phyloP scores from a whole-genome alignment of 2,113 vertebrate species.

The Gymnarchus niloticus region DNA sequence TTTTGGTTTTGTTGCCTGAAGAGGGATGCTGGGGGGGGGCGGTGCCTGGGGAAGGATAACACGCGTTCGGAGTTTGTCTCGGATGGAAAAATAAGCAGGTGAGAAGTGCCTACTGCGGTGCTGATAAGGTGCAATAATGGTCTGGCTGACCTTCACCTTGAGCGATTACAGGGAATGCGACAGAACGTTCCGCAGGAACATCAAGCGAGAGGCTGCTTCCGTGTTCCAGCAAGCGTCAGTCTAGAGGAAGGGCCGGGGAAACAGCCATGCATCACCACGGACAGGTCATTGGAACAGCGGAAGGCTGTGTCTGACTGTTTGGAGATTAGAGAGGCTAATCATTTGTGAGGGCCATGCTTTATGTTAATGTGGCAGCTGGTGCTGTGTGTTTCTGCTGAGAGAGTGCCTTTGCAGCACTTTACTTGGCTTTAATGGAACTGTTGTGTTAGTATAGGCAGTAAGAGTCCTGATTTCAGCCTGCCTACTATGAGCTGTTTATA shows the following conservation, averaged over 20 bases:
- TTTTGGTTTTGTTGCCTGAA: not conserved
- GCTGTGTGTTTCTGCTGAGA: conserved; percentile 68
- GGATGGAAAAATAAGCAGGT: conserved; percentile 33
- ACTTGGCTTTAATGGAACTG: conserved; percentile 58
- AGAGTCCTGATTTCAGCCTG: conserved; percentile 54
- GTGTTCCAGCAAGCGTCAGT: conserved; percentile 51
- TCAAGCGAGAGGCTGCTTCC: conserved; percentile 40
- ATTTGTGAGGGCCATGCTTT: conserved; percentile 68
- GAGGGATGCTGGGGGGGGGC: not conserved
- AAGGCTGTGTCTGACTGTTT: conserved; percentile 60
- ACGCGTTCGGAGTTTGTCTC: conserved; percentile 12
- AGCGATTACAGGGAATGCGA: conserved; percentile 28
- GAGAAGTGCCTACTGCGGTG: conserved; percentile 32
- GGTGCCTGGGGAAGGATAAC: not conserved
- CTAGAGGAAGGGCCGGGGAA: conserved; percentile 46
- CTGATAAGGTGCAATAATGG: conserved; percentile 49
- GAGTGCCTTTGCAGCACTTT: conserved; percentile 58
- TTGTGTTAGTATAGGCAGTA: conserved; percentile 54
- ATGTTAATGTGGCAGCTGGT: conserved; percentile 68
- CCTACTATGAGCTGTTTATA: conserved; percentile 51
- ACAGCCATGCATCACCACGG: conserved; percentile 63
- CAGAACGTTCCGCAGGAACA: conserved; percentile 29
- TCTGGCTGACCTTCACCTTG: conserved; percentile 48
- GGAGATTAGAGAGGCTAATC: conserved; percentile 70
- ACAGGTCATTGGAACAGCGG: conserved; percentile 67